phyloP scores from a whole-genome alignment of 1,140 invertebrate species.

The Stratiolaelaps scimitus region DNA sequence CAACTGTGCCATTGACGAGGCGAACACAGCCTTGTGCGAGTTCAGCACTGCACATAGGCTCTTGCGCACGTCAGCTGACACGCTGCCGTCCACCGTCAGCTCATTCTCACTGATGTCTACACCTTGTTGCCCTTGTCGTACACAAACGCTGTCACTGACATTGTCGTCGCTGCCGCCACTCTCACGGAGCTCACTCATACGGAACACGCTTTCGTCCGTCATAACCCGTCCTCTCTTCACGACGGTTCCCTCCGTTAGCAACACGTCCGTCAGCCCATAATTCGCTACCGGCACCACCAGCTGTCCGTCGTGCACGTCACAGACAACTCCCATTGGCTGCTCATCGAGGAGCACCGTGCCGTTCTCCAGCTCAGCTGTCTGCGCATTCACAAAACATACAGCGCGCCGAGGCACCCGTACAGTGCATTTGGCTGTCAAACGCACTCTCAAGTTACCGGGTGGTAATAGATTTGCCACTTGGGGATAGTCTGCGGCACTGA shows the following conservation, averaged over 20 bases:
- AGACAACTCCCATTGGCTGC: neutral
- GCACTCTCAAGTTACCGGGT: too few species aligned
- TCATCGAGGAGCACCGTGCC: neutral
- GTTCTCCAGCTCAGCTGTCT: neutral
- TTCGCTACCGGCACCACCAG: conserved; percentile 9
- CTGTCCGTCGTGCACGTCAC: neutral
- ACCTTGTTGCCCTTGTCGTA: neutral
- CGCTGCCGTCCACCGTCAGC: neutral
- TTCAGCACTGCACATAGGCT: neutral
- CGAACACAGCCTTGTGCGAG: neutral
- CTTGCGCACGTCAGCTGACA: too few species aligned
- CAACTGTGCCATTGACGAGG: neutral
- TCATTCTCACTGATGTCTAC: neutral
- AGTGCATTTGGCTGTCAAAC: neutral
- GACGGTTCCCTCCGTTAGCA: neutral
- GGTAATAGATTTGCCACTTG: neutral
- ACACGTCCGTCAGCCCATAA: neutral
- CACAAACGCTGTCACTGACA: too few species aligned
- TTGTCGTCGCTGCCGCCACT: too few species aligned
- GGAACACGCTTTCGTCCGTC: neutral
- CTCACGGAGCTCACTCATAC: neutral
- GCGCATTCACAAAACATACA: neutral
- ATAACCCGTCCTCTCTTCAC: neutral
- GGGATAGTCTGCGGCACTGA: neutral
- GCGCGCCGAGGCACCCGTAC: neutral